Base-by-base conservation (phyloP, 2,797 vertebrate genomes). In the Enteromius thamalakanensis region DNA sequence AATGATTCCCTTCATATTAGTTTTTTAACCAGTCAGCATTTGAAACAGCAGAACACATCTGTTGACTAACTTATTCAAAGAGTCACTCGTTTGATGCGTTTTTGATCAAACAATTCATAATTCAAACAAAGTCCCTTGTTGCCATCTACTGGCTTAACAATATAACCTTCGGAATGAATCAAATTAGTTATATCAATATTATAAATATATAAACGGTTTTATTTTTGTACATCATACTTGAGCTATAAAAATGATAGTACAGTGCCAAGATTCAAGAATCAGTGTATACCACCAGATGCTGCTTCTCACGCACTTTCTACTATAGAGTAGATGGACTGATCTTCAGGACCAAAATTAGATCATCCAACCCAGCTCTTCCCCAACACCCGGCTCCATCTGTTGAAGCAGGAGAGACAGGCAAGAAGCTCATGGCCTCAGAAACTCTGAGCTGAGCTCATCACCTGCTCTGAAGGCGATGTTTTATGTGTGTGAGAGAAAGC, bases 381-480 rank as follows among this genome's bases (percentile, higher is more conserved):
- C 60, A 71, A 47, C 15, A 29, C 7, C 64, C 26, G 34, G 32
- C 65, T 65, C 23, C 51, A 55, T 64, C 45, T 58, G 53, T 40
- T 29, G 42, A 68, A 83, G 81, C 32, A 40, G 47, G 76, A 75
- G 80, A 67, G 81, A 83, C 80, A 79, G 76, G 51, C 42, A 68
- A 42, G 47, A 64, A 42, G 34, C 45, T 65, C 15, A 72, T 42
- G 75, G 80, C 75, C 84, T 53, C 70, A 55, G 75, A 83, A 68
- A 79, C 76, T 64, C 74, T 8, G 71, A 45, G 67, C 80, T 67
- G 60, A 74, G 80, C 84, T 72, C 58, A 74, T 82, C 79, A 79
- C 45, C 80, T 49, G 76, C 42, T 83, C 76, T 71, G 76, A 79
- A 72, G 70, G 51, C 47, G 8, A 14, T 53, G 37, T 60, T 80